Percentiles rank a stretch among this genome's conserved stretches.
These are phyloP conservation scores for Hypselothyrea guttata DNA, from an alignment of 2,888 invertebrate genomes.

Conservation along the genomic window DNA sequence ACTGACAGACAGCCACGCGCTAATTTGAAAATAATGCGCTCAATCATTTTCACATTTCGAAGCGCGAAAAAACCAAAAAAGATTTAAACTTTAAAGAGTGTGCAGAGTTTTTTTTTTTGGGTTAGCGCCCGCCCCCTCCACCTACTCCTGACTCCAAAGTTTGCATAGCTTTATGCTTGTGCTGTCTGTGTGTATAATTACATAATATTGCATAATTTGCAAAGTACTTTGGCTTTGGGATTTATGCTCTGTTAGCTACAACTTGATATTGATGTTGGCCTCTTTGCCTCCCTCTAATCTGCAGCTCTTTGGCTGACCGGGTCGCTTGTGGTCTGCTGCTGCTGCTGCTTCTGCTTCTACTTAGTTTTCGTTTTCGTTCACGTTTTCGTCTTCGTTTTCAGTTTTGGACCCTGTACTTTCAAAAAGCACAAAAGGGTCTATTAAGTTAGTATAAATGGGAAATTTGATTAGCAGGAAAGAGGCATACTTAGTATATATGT, in stretches of 20 bases:
- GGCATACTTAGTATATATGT: too few species aligned
- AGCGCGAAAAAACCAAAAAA: conserved; percentile 29
- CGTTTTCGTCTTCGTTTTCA: conserved; percentile 33
- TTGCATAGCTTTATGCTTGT: conserved; percentile 4
- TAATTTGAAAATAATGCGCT: conserved; percentile 80
- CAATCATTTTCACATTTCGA: conserved; percentile 75
- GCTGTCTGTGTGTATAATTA: conserved; percentile 70
- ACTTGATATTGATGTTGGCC: conserved; percentile 26
- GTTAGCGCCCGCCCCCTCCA: not conserved
- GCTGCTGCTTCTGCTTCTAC: conserved; percentile 22
- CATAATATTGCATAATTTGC: conserved; percentile 77
- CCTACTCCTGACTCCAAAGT: not conserved
- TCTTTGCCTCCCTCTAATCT: conserved; percentile 38
- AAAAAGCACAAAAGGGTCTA: too few species aligned
- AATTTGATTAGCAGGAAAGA: too few species aligned
- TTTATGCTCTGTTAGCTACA: conserved; percentile 80
- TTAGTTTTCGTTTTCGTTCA: conserved; percentile 26
- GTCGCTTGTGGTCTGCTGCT: conserved; percentile 25
- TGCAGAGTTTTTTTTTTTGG: conserved; percentile 2
- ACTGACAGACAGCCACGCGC: conserved; percentile 61
- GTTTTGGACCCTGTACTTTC: too few species aligned
- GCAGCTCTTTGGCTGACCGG: conserved; percentile 68
- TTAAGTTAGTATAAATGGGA: too few species aligned
- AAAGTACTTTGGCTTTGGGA: conserved; percentile 75
- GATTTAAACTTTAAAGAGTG: conserved; percentile 17